These are phyloP conservation scores for Chiloscyllium plagiosum DNA, from an alignment of 2,113 vertebrate genomes.

Conservation along the genomic window DNA sequence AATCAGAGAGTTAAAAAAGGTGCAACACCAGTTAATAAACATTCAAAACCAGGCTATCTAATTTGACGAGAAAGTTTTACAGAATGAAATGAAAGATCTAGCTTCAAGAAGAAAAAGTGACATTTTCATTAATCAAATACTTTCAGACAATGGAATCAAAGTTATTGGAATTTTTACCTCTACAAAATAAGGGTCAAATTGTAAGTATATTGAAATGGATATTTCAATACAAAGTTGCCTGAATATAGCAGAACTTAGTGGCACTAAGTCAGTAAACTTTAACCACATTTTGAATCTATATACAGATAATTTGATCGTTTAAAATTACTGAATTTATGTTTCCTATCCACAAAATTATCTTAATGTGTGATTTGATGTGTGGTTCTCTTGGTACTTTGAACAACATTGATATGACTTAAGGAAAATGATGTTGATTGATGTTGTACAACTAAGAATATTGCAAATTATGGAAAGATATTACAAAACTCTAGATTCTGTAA, in stretches of 20 bases:
- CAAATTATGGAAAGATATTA: neutral
- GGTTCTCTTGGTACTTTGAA: neutral
- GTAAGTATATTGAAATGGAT: neutral
- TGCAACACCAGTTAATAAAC: neutral
- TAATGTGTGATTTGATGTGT: neutral
- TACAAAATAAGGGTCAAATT: neutral
- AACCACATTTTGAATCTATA: neutral
- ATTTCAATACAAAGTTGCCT: neutral
- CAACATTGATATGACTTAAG: neutral
- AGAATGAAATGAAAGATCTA: neutral
- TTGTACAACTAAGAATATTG: neutral
- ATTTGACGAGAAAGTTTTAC: neutral
- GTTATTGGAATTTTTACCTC: neutral
- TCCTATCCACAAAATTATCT: neutral
- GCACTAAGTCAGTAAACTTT: neutral
- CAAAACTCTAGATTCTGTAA: neutral
- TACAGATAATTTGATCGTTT: neutral
- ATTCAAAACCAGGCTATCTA: neutral
- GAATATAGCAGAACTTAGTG: neutral
- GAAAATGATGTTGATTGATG: neutral
- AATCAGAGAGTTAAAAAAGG: neutral
- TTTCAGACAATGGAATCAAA: neutral
- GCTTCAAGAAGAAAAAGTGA: neutral
- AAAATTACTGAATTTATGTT: neutral
- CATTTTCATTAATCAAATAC: neutral